Evolutionary conservation across 2,888 invertebrate genomes (phyloP).

Genomic region (Labia minor): DNA sequence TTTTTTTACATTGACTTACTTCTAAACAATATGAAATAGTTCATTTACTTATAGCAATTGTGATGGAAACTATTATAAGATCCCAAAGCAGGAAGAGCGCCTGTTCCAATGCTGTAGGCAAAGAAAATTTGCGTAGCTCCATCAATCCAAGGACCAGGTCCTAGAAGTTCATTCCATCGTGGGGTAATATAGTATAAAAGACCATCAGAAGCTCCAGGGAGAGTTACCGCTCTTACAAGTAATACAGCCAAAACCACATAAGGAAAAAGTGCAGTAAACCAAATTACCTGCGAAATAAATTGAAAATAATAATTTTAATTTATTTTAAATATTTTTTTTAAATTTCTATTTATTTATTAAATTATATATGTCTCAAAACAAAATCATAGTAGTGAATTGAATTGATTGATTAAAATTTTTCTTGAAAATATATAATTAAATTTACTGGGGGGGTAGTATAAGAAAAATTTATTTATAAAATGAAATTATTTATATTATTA

Average conservation of each 20-base stretch:
- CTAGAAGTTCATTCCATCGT: constrained; percentile 42
- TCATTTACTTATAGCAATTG: constrained; percentile 54
- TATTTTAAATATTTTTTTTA: too few species aligned
- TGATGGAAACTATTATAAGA: constrained; percentile 68
- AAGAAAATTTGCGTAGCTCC: constrained; percentile 70
- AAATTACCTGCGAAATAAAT: constrained; percentile 45
- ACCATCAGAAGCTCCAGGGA: constrained; percentile 54
- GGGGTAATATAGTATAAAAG: constrained; percentile 58
- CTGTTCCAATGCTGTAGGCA: constrained; percentile 66
- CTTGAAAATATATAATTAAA: too few species aligned
- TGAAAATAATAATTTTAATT: neutral
- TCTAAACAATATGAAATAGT: too few species aligned
- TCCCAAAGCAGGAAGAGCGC: constrained; percentile 59
- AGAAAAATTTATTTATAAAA: too few species aligned
- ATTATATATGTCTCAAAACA: neutral
- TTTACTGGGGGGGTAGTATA: too few species aligned
- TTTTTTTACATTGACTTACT: too few species aligned
- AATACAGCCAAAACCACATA: constrained; percentile 57
- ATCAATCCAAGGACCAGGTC: constrained; percentile 56
- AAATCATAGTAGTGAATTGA: neutral
- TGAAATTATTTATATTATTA: too few species aligned
- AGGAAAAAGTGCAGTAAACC: constrained; percentile 66
- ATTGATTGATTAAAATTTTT: too few species aligned
- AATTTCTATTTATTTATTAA: neutral
- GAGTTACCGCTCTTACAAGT: constrained; percentile 52